phyloP scores from a whole-genome alignment of 2,113 vertebrate species.

The Capreolus pygargus region DNA sequence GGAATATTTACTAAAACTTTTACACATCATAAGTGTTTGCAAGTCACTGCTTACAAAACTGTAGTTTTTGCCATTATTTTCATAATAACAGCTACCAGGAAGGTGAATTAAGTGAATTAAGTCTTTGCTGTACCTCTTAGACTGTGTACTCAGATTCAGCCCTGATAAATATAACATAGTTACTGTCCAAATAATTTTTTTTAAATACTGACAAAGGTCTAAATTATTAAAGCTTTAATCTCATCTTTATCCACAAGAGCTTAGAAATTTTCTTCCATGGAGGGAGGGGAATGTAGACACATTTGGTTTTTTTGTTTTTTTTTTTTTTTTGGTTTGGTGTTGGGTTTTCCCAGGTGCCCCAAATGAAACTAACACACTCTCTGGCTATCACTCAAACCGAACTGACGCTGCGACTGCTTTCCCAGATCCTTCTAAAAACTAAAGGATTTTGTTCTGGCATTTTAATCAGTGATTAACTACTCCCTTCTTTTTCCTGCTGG shows the following conservation, averaged over 20 bases:
- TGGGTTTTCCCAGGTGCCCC: slow-evolving; percentile 69
- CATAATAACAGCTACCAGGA: background rate
- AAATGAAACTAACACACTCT: slow-evolving; percentile 66
- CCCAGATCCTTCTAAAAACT: slow-evolving; percentile 79
- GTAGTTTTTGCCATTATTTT: background rate
- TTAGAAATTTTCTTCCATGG: background rate
- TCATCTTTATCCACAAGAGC: slow-evolving; percentile 7
- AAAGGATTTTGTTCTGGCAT: slow-evolving; percentile 80
- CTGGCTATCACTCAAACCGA: slow-evolving; percentile 62
- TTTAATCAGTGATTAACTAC: slow-evolving; percentile 87
- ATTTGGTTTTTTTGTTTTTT: background rate
- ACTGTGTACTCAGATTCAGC: background rate
- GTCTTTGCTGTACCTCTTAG: background rate
- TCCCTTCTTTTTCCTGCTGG: slow-evolving; percentile 85
- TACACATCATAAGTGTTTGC: background rate
- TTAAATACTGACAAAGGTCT: background rate
- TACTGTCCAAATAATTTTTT: background rate
- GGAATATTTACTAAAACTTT: background rate
- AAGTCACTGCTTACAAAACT: background rate
- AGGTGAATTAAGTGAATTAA: background rate
- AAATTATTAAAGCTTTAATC: background rate
- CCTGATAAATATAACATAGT: background rate
- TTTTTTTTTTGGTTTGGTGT: background rate
- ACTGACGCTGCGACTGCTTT: slow-evolving; percentile 69
- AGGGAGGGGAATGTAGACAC: background rate